phyloP scores from a whole-genome alignment of 2,113 vertebrate species.

The Engraulis encrasicolus region DNA sequence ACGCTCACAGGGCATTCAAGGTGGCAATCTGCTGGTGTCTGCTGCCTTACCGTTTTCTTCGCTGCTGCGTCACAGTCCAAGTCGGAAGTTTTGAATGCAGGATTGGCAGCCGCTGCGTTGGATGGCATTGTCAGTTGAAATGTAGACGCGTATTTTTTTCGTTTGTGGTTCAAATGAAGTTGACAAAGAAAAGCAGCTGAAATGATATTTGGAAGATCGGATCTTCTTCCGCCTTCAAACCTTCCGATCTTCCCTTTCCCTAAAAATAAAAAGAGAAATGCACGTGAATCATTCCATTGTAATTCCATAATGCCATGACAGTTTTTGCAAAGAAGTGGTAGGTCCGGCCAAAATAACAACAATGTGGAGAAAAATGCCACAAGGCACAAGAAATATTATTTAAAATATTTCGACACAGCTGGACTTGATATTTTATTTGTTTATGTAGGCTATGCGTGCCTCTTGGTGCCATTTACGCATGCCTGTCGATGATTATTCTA shows the following conservation, averaged over 20 bases:
- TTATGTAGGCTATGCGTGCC: not conserved
- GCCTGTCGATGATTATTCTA: not conserved
- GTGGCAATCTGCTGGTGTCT: not conserved
- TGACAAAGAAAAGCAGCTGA: conserved; percentile 25
- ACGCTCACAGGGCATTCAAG: not conserved
- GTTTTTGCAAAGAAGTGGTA: not conserved
- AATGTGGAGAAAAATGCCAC: no score
- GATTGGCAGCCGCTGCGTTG: conserved; percentile 57
- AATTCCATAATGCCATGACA: not conserved
- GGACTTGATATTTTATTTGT: not conserved
- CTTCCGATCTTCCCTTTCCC: conserved; percentile 57
- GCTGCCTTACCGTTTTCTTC: conserved; percentile 61
- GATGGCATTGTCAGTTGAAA: conserved; percentile 69
- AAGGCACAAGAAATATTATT: not conserved
- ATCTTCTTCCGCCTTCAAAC: conserved; percentile 49
- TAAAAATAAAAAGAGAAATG: conserved; percentile 41
- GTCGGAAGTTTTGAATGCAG: conserved; percentile 57
- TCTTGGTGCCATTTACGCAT: not conserved
- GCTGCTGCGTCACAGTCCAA: conserved; percentile 55
- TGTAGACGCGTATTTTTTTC: not conserved
- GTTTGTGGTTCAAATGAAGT: conserved; percentile 31
- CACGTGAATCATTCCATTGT: not conserved
- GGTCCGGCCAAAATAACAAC: not conserved
- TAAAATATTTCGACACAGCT: not conserved
- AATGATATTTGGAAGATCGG: conserved; percentile 7